Percentiles rank a stretch among this genome's conserved stretches.
Evolutionary conservation across 1,140 invertebrate species (phyloP).

Genomic region (Sarcophaga bullata): DNA sequence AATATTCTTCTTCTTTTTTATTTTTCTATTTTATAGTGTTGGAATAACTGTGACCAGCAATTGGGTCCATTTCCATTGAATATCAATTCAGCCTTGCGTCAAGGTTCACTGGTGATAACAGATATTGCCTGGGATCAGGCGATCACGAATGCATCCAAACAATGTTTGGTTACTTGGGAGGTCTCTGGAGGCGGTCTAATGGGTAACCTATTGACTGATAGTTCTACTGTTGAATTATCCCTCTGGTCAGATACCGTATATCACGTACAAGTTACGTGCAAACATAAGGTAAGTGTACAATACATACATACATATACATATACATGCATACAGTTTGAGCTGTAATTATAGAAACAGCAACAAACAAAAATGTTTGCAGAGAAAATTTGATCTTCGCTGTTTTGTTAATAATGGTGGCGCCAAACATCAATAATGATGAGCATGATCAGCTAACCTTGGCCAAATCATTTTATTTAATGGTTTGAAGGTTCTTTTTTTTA

Average conservation of each 20-base stretch:
- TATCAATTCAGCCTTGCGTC: conserved; percentile 46
- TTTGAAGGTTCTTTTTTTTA: not conserved
- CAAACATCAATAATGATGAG: too few relatives aligned
- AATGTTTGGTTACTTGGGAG: conserved; percentile 68
- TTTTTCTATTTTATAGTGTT: conserved; percentile 47
- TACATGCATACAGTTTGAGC: not conserved
- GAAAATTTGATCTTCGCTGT: too few relatives aligned
- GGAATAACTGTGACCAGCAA: conserved; percentile 49
- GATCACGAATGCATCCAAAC: conserved; percentile 47
- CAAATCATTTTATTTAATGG: not conserved
- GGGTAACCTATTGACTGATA: conserved; percentile 67
- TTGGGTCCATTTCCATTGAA: conserved; percentile 47
- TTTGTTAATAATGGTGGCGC: too few relatives aligned
- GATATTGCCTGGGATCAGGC: conserved; percentile 49
- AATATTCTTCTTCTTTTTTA: not conserved
- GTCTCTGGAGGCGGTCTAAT: conserved; percentile 67
- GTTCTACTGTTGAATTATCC: conserved; percentile 66
- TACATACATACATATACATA: not conserved
- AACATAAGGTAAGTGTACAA: conserved; percentile 48
- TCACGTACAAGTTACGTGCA: conserved; percentile 61
- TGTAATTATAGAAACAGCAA: not conserved
- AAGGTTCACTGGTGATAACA: conserved; percentile 48
- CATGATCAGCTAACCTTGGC: not conserved
- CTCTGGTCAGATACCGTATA: conserved; percentile 67
- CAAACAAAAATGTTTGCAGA: too few relatives aligned